Evolutionary conservation across 1,140 invertebrate species (phyloP), one percentile per base, ranked within the genome.

Genomic region (Sesamia nonagrioides): DNA sequence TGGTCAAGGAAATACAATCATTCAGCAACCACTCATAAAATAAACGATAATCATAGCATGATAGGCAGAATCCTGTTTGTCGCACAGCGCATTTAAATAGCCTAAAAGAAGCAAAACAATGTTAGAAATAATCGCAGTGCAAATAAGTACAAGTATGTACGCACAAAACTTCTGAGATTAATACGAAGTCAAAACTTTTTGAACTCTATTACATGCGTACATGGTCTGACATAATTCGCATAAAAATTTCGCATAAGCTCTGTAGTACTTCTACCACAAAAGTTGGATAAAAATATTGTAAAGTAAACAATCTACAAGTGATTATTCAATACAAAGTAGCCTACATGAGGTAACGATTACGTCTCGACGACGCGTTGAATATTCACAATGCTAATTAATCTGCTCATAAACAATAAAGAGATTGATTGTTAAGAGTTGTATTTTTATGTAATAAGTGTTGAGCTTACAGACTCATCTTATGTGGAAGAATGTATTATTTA

Each of bases 1-100:
- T 77, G 86, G 86, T 90, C 90, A 92, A 92, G 92, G 92, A 92
- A 92, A 90, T 89, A 89, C 87, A 91, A 85, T 89, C 85, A 87
- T 91, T 88, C 82, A 89, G 78, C 72, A 76, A 82, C 84, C 84
- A 89, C 89, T 92, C 91, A 89, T 87, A 88, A 87, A 90, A 86
- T 86, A 84, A 81, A 87, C 82, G 84, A 77, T 89, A 90, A 91
- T 88, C 84, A 84, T 82, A 84, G 87, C 84, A 90, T 78, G 82
- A 87, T 84, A 86, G 81, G 76, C 84, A 82, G 54, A 85, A 71
- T 78, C 82, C 86, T 87, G 79, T 72, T 87, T 88, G 87, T 90
- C 91, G 92, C 91, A 89, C 82, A 91, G 91, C 92, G 86, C 56
- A 83, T 18, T 66, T 82, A 79, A 85, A 72, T 58, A 74, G 76